phyloP scores from a whole-genome alignment of 2,113 vertebrate genomes.

The Nothocercus nigrocapillus region DNA sequence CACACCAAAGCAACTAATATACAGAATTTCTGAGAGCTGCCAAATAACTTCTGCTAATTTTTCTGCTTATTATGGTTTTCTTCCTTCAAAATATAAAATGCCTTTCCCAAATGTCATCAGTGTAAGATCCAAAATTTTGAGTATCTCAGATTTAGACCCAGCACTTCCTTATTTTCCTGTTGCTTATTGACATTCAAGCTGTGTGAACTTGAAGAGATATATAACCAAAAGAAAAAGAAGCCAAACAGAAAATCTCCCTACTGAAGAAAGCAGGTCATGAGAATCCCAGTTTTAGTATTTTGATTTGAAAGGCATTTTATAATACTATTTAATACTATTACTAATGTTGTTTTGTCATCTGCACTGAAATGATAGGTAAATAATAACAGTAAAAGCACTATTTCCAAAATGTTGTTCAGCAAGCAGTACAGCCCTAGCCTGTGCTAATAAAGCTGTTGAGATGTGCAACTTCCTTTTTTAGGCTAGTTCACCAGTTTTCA shows the following conservation, averaged over 20 bases:
- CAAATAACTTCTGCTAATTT: neutral
- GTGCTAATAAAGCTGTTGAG: neutral
- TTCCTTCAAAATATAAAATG: neutral
- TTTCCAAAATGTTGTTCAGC: neutral
- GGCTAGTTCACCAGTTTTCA: fast-evolving
- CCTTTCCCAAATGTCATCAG: neutral
- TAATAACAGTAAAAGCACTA: neutral
- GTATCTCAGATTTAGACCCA: neutral
- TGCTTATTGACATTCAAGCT: neutral
- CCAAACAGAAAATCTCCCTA: neutral
- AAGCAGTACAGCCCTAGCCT: neutral
- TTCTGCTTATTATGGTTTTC: neutral
- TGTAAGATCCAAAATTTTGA: neutral
- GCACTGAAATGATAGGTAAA: neutral
- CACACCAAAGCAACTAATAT: neutral
- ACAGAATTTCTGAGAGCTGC: neutral
- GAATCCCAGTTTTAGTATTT: neutral
- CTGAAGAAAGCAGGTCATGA: neutral
- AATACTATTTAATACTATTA: neutral
- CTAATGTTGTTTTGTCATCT: neutral
- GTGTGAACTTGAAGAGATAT: neutral
- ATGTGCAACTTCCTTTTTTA: neutral
- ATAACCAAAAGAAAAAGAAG: neutral
- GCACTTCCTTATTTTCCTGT: neutral
- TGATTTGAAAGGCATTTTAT: neutral